These are phyloP conservation scores for Chorisops tibialis DNA, from an alignment of 2,888 invertebrate genomes.

Conservation along the genomic window DNA sequence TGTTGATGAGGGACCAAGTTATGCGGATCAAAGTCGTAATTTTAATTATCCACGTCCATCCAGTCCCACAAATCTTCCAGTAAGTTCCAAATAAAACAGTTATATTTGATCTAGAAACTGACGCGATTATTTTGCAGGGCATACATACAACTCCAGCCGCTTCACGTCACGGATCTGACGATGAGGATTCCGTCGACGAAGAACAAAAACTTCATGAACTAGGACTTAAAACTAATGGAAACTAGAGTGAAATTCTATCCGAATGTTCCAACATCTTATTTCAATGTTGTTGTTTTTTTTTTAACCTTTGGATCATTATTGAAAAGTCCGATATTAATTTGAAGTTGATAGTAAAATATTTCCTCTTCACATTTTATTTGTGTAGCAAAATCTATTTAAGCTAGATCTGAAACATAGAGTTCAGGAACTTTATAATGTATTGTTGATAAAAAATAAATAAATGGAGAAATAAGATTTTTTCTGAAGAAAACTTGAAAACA, in stretches of 20 bases:
- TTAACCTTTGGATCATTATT: too few relatives aligned
- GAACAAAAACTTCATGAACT: conserved; percentile 71
- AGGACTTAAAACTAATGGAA: conserved; percentile 35
- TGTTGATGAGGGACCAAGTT: conserved; percentile 65
- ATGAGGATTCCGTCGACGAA: conserved; percentile 77
- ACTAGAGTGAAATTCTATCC: not conserved
- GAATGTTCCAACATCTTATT: too few relatives aligned
- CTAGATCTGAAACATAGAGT: too few relatives aligned
- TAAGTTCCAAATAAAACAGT: conserved; percentile 45
- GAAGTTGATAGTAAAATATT: too few relatives aligned
- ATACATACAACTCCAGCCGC: conserved; percentile 84
- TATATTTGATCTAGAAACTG: conserved; percentile 15
- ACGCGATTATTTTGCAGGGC: conserved; percentile 48
- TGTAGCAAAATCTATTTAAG: too few relatives aligned
- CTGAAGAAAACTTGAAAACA: too few relatives aligned
- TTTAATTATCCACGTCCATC: conserved; percentile 86
- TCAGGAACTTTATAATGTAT: too few relatives aligned
- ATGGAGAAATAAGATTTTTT: too few relatives aligned
- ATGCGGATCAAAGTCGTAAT: conserved; percentile 55
- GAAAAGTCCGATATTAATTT: too few relatives aligned
- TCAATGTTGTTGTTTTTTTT: too few relatives aligned
- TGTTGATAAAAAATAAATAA: too few relatives aligned
- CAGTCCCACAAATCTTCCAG: conserved; percentile 80
- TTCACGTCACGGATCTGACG: conserved; percentile 80
- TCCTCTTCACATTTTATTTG: too few relatives aligned